phyloP scores from a whole-genome alignment of 2,888 invertebrate species.

The Sminthurinus aureus region DNA sequence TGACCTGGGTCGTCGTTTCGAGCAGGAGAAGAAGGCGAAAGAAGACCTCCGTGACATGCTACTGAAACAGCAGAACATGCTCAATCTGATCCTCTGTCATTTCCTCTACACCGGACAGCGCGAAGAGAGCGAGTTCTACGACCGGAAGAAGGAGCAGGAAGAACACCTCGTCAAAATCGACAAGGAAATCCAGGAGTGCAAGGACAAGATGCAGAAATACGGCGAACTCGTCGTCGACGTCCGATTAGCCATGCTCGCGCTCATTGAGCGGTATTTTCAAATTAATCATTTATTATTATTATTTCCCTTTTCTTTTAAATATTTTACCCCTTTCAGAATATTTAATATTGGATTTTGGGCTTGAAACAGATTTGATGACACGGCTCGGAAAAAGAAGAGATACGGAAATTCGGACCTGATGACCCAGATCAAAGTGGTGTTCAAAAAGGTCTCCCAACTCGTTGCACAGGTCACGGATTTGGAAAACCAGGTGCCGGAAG shows the following conservation, averaged over 20 bases:
- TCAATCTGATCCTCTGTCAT: conserved; percentile 53
- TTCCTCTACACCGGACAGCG: conserved; percentile 54
- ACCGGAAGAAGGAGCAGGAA: conserved; percentile 36
- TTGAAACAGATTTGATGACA: conserved; percentile 44
- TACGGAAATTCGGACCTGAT: conserved; percentile 34
- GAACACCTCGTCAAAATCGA: conserved; percentile 41
- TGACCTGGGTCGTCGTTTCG: conserved; percentile 48
- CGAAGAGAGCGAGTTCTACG: conserved; percentile 46
- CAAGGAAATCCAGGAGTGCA: conserved; percentile 34
- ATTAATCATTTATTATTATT: too few relatives aligned
- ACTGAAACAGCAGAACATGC: conserved; percentile 50
- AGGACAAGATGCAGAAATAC: conserved; percentile 44
- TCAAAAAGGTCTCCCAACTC: conserved; percentile 42
- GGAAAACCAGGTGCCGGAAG: conserved; percentile 28
- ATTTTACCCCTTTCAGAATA: too few relatives aligned
- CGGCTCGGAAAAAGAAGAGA: conserved; percentile 40
- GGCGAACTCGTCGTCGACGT: conserved; percentile 49
- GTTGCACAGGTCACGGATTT: conserved; percentile 39
- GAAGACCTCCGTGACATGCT: conserved; percentile 51
- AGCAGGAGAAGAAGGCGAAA: conserved; percentile 49
- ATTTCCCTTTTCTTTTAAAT: too few relatives aligned
- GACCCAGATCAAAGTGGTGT: conserved; percentile 43
- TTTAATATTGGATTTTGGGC: too few relatives aligned
- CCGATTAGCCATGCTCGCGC: conserved; percentile 48
- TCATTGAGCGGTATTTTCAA: conserved; percentile 52